Percentiles rank a stretch among this genome's conserved stretches.
Evolutionary conservation across 1,140 invertebrate species (phyloP).

Genomic region (Palaemon carinicauda): DNA sequence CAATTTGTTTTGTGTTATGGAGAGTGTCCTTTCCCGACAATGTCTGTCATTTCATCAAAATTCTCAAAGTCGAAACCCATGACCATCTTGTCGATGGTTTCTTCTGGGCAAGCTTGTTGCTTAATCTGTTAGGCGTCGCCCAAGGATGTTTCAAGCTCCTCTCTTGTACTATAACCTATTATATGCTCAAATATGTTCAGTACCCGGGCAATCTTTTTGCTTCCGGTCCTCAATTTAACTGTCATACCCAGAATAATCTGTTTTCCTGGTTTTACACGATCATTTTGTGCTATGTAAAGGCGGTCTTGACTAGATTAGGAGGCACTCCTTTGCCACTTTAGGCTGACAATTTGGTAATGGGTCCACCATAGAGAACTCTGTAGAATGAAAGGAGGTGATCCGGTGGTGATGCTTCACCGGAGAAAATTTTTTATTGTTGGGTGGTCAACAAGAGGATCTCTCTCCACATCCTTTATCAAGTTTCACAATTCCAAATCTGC

Average conservation of each 20-base stretch:
- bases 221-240: conserved; percentile 10
- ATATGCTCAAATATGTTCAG: not conserved
- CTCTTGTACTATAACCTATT: not conserved
- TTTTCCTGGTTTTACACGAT: not conserved
- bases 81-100: not conserved
- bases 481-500: too few relatives aligned
- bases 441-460: too few relatives aligned
- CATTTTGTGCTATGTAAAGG: not conserved
- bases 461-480: too few relatives aligned
- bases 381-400: too few relatives aligned
- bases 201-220: not conserved
- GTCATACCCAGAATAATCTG: not conserved
- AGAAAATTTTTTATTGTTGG: not conserved
- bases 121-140: not conserved
- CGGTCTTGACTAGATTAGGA: not conserved
- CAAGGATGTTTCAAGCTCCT: conserved; percentile 10
- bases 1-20: too few relatives aligned
- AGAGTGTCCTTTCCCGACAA: not conserved
- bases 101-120: not conserved
- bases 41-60: conserved; percentile 17
- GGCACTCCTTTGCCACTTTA: not conserved
- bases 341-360: not conserved
- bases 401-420: not conserved
- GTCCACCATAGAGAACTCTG: not conserved
- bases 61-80: not conserved